Evolutionary conservation across 2,888 invertebrate genomes (phyloP).

Genomic region (Phyllotreta striolata): DNA sequence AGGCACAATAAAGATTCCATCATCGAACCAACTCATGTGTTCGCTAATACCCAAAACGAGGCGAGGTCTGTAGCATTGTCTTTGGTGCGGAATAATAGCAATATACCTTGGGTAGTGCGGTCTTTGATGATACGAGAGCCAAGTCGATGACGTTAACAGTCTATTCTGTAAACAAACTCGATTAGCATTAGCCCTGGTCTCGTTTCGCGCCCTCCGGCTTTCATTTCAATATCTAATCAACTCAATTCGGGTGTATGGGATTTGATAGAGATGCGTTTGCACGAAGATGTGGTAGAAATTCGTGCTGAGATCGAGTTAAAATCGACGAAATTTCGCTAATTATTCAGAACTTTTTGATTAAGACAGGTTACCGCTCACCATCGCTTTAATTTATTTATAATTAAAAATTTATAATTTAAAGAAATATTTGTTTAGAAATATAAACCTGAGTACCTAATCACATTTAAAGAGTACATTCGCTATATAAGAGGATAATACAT

Average conservation of each 20-base stretch:
- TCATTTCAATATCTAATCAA: slow-evolving; percentile 59
- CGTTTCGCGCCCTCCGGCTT: slow-evolving; percentile 55
- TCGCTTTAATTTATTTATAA: too few relatives aligned
- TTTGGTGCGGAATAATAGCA: slow-evolving; percentile 51
- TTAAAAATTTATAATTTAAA: too few relatives aligned
- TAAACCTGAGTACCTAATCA: too few relatives aligned
- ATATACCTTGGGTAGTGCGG: slow-evolving; percentile 50
- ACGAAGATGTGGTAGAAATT: slow-evolving; percentile 56
- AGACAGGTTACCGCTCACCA: too few relatives aligned
- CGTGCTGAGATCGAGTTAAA: slow-evolving; percentile 54
- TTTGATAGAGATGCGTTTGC: slow-evolving; percentile 53
- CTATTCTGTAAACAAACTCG: slow-evolving; percentile 58
- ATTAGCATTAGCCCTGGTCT: slow-evolving; percentile 57
- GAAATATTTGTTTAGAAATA: too few relatives aligned
- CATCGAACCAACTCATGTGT: slow-evolving; percentile 43
- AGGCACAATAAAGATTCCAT: slow-evolving; percentile 38
- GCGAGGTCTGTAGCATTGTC: slow-evolving; percentile 44
- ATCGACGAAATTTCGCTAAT: slow-evolving; percentile 46
- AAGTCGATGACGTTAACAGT: slow-evolving; percentile 56
- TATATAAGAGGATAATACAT: too few relatives aligned
- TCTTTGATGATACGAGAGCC: slow-evolving; percentile 51
- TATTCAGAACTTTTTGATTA: slow-evolving; percentile 26
- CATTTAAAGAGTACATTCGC: too few relatives aligned
- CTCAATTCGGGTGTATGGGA: slow-evolving; percentile 57
- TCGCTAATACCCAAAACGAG: slow-evolving; percentile 39